Conservation (phyloP, 92 coral and sea anemone species). For the Micromussa lordhowensis region DNA sequence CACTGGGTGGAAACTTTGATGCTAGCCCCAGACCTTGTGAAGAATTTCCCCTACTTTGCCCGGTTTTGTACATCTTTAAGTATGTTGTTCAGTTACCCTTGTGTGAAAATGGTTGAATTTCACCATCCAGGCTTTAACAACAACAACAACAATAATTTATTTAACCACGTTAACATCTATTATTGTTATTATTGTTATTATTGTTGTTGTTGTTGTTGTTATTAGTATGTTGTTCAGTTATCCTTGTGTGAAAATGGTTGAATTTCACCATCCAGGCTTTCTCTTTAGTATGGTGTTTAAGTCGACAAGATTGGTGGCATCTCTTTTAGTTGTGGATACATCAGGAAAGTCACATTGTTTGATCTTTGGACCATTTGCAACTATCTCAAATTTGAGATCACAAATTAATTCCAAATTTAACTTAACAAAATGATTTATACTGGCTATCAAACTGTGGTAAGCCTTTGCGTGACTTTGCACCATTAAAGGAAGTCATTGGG, state of each 20-base stretch:
- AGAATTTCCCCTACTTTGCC: no score
- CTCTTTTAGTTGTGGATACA: constrained; percentile 10
- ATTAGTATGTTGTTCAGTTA: no score
- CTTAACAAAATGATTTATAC: constrained; percentile 7
- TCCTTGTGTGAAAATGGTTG: neutral
- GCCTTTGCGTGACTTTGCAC: constrained; percentile 20
- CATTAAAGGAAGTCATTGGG: constrained; percentile 14
- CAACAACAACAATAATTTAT: no score
- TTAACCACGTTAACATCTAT: no score
- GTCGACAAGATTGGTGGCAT: constrained; percentile 1
- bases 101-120: no score
- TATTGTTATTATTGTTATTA: no score
- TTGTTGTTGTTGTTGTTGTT: no score
- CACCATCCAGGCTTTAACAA: constrained; percentile 37
- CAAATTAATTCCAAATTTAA: constrained; percentile 41
- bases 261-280: constrained; percentile 39
- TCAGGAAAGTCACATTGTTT: constrained; percentile 18
- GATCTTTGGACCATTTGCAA: constrained; percentile 53
- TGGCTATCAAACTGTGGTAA: constrained; percentile 59
- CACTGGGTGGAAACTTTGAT: no score
- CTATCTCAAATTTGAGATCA: constrained; percentile 25
- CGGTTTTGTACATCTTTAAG: no score
- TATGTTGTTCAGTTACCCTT: no score
- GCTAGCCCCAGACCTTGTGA: no score
- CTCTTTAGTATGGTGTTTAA: constrained; percentile 4